These are phyloP conservation scores for Ceratosolen solmsi DNA, from an alignment of 1,140 invertebrate genomes.

Conservation along the genomic window DNA sequence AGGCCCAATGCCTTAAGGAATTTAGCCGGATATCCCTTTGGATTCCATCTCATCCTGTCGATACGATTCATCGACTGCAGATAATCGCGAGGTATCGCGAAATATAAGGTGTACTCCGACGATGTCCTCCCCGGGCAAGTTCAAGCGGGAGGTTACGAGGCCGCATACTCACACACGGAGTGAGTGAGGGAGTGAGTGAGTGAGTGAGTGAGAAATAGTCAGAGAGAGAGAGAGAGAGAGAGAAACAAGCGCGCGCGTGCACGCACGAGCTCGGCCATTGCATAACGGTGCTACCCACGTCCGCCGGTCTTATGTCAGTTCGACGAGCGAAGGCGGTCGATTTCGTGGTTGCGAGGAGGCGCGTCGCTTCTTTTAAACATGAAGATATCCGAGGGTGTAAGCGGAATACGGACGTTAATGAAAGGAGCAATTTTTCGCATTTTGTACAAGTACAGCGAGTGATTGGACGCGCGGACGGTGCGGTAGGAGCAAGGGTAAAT, in stretches of 20 bases:
- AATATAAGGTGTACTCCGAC: no score
- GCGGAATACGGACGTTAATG: neutral
- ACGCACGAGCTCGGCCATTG: constrained; percentile 8
- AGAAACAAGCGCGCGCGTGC: no score
- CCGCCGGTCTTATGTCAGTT: neutral
- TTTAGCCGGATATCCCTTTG: no score
- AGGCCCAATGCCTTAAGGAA: no score
- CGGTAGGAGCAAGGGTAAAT: neutral
- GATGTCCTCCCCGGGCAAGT: constrained; percentile 49
- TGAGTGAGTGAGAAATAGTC: no score
- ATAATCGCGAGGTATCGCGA: no score
- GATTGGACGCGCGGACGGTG: neutral
- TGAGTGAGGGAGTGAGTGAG: no score
- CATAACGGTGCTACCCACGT: constrained; percentile 27
- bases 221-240: no score
- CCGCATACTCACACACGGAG: neutral
- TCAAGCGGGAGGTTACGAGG: neutral
- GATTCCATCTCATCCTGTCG: no score
- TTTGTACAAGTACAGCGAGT: no score
- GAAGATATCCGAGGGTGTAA: no score
- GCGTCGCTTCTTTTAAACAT: neutral
- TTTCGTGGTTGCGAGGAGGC: neutral
- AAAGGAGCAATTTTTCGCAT: neutral
- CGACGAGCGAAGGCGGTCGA: neutral
- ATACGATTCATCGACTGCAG: no score